phyloP scores from a whole-genome alignment of 2,888 invertebrate species.

The Cyaniris semiargus region DNA sequence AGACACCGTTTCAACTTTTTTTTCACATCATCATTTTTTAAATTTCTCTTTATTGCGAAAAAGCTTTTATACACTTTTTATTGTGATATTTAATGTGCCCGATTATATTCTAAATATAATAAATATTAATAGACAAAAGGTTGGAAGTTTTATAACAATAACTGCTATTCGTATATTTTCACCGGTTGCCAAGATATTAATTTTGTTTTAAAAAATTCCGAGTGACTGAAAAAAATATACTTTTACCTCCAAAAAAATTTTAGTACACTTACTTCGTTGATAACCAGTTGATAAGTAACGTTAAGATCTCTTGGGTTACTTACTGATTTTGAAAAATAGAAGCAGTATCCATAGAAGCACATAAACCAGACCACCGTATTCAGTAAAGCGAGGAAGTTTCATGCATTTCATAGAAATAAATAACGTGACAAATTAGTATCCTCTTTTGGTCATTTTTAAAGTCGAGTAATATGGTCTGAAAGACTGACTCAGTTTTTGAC shows the following conservation, averaged over 20 bases:
- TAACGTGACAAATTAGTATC: neutral
- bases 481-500: conserved; percentile 15
- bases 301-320: neutral
- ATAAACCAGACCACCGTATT: neutral
- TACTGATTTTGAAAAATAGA: neutral
- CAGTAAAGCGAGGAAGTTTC: too few relatives aligned
- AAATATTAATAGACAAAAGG: neutral
- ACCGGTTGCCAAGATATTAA: neutral
- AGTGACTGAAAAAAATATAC: neutral
- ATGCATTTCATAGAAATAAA: neutral
- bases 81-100: neutral
- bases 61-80: neutral
- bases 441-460: neutral
- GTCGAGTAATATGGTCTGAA: neutral
- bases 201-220: neutral
- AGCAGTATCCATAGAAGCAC: neutral
- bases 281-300: neutral
- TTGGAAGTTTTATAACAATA: neutral
- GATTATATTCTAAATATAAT: neutral
- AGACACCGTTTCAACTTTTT: neutral
- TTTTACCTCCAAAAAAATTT: neutral
- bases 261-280: neutral
- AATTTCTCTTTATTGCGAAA: conserved; percentile 12
- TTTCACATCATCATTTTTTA: conserved; percentile 8
- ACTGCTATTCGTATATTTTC: neutral